A percentile compares a stretch with the other conserved stretches of the same genome.
Evolutionary conservation across 2,888 invertebrate species (phyloP).

Genomic region (Spilarctia lutea): DNA sequence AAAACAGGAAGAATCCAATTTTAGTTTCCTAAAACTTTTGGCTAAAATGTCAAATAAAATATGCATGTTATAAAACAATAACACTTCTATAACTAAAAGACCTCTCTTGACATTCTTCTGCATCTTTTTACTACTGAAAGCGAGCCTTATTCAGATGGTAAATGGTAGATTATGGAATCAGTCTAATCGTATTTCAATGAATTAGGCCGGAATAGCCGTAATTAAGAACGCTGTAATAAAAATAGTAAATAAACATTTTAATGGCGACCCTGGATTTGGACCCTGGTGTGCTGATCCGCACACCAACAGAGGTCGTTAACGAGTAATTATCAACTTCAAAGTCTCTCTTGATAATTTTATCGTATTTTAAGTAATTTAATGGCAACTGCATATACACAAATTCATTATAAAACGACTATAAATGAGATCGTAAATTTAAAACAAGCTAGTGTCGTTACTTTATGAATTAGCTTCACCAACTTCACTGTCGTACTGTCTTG

Average conservation of each 20-base stretch:
- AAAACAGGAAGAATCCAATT: background rate
- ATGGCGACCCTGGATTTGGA: background rate
- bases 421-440: slow-evolving; percentile 36
- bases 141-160: background rate
- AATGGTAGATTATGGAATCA: background rate
- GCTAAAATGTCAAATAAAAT: background rate
- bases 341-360: background rate
- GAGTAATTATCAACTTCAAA: background rate
- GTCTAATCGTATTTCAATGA: background rate
- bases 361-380: slow-evolving; percentile 25
- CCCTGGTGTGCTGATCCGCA: slow-evolving; percentile 3
- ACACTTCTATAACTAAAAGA: background rate
- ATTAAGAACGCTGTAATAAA: background rate
- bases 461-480: slow-evolving; percentile 31
- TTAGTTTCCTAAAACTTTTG: background rate
- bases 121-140: background rate
- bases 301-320: background rate
- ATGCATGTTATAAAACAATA: background rate
- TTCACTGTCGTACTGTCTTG: slow-evolving; percentile 17
- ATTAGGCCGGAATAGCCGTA: background rate
- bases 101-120: background rate
- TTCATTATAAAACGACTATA: slow-evolving; percentile 21
- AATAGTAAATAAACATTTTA: background rate
- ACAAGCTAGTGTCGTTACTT: slow-evolving; percentile 28
- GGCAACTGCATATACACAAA: background rate